Evolutionary conservation across 2,888 invertebrate genomes (phyloP), one percentile per base, ranked within the genome.

Genomic region (Caenorhabditis sp.): DNA sequence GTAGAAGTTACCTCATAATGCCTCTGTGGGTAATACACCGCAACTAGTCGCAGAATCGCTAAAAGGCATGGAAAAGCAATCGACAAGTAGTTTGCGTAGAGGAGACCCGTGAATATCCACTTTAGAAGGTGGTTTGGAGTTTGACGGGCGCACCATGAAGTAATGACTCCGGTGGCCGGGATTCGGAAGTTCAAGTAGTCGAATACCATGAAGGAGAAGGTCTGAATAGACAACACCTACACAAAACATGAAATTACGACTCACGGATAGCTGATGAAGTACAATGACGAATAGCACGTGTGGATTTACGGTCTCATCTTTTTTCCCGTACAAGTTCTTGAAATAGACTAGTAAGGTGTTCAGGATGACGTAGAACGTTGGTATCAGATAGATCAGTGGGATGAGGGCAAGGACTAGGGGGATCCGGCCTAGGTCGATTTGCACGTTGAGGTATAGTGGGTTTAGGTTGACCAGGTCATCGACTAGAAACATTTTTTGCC

Each of bases 141-240:
- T 40, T 70, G 70, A 40, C n/a, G 15, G 15, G 51, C 60, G 40
- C 70, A 70, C 70, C 70, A 70, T 2, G 70, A 51, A 13, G 70
- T 70, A 24, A 70, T 51, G 0, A 70, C 35, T 18, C 70, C 70
- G 32, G 70, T 61, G 1, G 61, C 32, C 8, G 70, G 70, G 13
- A 51, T 47, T n/a, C 70, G 50, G 18, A 61, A 51, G n/a, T 51
- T 51, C 9, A 51, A 13, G 35, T 61, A 26, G 40, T 70, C 70
- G 32, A 47, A 50, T 5, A 70, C 11, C 22, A 70, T 61, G 61
- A 47, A 61, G 11, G 35, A 51, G 61, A 70, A 11, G 26, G 28
- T 70, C 70, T 70, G 60, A 24, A 69, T n/a, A n/a, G n/a, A 50
- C 32, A 32, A 32, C n/a, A n/a, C 32, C 9, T 32, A 32, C 4